Evolutionary conservation across 64 coral and sea anemone species (phyloP).

Genomic region (Dendronephthya gigantea): DNA sequence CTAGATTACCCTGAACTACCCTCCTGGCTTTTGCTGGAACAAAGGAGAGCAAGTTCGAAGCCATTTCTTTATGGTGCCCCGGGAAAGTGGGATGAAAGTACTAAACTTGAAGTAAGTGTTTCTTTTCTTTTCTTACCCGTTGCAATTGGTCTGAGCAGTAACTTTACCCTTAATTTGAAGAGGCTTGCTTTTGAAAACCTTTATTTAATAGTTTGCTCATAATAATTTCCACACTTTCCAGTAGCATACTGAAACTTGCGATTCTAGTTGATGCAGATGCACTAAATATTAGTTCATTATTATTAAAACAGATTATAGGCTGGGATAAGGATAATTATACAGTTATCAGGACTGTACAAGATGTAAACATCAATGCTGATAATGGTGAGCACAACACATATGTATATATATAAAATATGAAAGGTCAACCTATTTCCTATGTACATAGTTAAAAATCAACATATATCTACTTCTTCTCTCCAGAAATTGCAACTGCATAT

Average conservation of each 20-base stretch:
- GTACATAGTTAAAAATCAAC: no score
- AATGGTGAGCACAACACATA: neutral
- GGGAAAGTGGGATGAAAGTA: neutral
- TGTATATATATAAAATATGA: no score
- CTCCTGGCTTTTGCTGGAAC: neutral
- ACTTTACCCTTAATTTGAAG: no score
- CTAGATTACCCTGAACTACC: neutral
- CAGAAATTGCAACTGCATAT: no score
- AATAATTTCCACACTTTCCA: no score
- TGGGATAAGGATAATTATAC: neutral
- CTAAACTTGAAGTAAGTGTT: neutral
- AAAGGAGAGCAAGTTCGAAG: neutral
- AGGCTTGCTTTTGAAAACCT: no score
- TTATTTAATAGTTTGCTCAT: no score
- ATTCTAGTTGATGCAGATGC: neutral
- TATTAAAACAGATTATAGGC: neutral
- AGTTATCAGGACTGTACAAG: neutral
- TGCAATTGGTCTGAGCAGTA: neutral
- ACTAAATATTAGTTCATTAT: neutral
- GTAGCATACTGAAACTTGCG: no score
- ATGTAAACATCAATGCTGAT: neutral
- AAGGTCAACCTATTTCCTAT: no score
- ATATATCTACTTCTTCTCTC: no score
- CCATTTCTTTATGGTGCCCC: slow-evolving; percentile 5
- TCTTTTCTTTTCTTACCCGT: neutral